Base-by-base conservation (phyloP, 2,113 vertebrate genomes). In the Sporophila hypoxantha region DNA sequence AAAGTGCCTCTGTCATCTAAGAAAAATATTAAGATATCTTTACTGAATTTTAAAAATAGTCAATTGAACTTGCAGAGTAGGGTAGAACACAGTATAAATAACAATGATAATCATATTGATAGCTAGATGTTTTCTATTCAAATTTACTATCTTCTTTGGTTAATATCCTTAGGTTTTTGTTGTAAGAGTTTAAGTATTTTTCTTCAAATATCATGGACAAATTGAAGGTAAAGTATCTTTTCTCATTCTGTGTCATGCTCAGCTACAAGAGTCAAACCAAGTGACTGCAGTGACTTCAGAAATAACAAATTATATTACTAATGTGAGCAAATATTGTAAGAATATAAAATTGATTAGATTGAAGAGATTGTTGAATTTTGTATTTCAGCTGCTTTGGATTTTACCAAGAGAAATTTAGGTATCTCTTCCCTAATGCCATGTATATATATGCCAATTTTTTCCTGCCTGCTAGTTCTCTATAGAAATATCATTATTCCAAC, bases 401-500 rank as follows among this genome's bases (percentile, higher is more conserved):
- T 89, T 79, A 47, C 71, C 61, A 78, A 62, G 75, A 93, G 32
- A 92, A 76, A 90, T 95, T 76, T 90, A 79, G 7, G 9, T 86
- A 30, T 66, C 39, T 84, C 68, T 79, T 82, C 34, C 46, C 44
- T 89, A 27, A 25, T 82, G 76, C n/a, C 44, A 59, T 77, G 14
- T 79, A 84, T 88, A 84, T 88, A 82, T 86, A 52, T 29, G 10
- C 92, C 81, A 32, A 55, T 60, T 10, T 36, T 93, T 78, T 36
- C 71, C 76, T 59, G 71, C 81, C 64, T 87, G 62, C 88, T 95
- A 71, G 75, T 90, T 83, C 37, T 65, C n/a, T 78, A 49, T 61
- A 83, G 65, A 95, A 95, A 93, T 90, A 92, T 85, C 71, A 88
- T 96, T 95, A 93, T 95, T 96, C 95, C 75, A 94, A 85, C 75